Evolutionary conservation across 2,888 invertebrate species (phyloP), one percentile per base, ranked within the genome.

Genomic region (Hecatera dysodea): DNA sequence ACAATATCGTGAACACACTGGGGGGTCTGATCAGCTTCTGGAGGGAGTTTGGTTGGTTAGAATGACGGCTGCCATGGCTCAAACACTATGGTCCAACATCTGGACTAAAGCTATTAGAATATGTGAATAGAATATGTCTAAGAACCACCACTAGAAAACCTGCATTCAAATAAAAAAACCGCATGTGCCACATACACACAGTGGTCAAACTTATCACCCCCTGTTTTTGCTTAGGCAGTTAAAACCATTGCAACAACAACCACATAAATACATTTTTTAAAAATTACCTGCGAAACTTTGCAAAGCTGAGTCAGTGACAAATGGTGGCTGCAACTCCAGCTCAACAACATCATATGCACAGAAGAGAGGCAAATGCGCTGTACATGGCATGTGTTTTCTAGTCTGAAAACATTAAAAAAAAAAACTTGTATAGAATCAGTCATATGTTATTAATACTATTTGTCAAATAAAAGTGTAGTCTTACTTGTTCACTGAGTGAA

Each of bases 261-360:
- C 39, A n/a, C 17, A 69, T 27, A 29, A 9, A 44, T 27, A 1
- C 5, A 39, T n/a, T 46, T 19, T 24, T 39, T 52, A 46, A n/a
- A 11, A 50, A 46, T 80, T 82, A 98, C 98, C 97, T 92, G 96
- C 96, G 90, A 98, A 99, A 66, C 94, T 91, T 62, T 96, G 94
- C 36, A 98, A 89, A 53, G 98, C 97, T 62, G 97, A 97, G 65
- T 96, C 91, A 7, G 97, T 97, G 4, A 99, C 96, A 72, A 97
- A 90, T 0, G 98, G 98, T 39, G 97, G 97, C 76, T 96, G 96
- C 62, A 99, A 94, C 72, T 98, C 97, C 71, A 99, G 96, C 93
- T 99, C 99, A 48, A 98, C 98, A 48, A 99, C 97, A 88, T 98
- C 98, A 93, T 99, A 99, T 72, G 98, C 98, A 88, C 98, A 98